Evolutionary conservation across 2,797 vertebrate species (phyloP).

Genomic region (Girardinus metallicus): DNA sequence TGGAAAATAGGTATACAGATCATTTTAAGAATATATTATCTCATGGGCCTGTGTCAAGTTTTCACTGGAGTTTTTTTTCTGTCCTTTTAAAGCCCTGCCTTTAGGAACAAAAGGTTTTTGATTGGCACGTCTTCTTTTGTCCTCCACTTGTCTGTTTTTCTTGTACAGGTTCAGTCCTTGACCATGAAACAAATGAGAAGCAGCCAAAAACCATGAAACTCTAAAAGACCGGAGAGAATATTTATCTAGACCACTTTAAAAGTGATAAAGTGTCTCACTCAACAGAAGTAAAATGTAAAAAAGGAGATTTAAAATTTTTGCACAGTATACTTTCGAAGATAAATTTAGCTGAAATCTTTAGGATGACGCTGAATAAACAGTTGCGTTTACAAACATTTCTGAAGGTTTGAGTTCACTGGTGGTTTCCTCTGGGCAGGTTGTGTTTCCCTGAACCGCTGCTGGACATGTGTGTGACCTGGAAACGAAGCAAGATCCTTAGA

Average conservation of each 20-base stretch:
- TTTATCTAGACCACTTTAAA: not conserved
- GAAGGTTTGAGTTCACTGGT: not conserved
- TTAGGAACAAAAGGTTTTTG: not conserved
- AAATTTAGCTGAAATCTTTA: not conserved
- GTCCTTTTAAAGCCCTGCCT: not conserved
- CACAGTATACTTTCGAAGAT: not conserved
- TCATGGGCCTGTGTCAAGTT: not conserved
- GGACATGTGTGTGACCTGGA: not conserved
- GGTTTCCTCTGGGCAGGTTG: conserved; percentile 8
- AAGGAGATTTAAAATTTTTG: not conserved
- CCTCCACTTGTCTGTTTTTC: not conserved
- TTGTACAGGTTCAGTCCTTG: not conserved
- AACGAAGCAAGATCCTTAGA: conserved; percentile 5
- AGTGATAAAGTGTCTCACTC: not conserved
- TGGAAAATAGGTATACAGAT: not conserved
- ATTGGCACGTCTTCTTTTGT: not conserved
- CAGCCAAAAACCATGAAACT: not conserved
- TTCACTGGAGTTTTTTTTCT: not conserved
- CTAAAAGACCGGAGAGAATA: not conserved
- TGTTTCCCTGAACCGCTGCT: conserved; percentile 1
- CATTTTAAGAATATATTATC: not conserved
- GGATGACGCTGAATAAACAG: not conserved
- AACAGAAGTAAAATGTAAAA: not conserved
- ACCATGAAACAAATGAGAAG: not conserved
- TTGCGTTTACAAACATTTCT: conserved; percentile 7